phyloP scores from a whole-genome alignment of 2,113 vertebrate genomes.

The Pholis gunnellus region DNA sequence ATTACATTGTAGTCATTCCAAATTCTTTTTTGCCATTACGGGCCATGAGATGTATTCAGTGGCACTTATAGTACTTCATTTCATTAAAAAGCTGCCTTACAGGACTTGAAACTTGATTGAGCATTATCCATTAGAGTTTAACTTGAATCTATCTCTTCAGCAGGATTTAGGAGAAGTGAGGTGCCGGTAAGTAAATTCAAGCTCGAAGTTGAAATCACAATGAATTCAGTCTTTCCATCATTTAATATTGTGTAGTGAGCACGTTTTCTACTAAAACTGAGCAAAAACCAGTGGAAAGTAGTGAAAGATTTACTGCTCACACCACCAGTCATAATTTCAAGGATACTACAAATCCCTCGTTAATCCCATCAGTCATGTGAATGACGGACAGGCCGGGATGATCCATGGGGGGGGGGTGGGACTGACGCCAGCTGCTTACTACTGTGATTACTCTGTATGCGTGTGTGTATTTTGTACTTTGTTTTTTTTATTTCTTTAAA shows the following conservation, averaged over 20 bases:
- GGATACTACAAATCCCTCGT: constrained; percentile 59
- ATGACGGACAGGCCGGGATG: constrained; percentile 52
- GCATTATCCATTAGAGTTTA: neutral
- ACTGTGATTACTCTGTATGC: constrained; percentile 52
- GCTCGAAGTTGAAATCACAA: neutral
- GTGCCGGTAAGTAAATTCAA: neutral
- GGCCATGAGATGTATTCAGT: neutral
- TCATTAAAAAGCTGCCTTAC: neutral
- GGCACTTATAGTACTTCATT: neutral
- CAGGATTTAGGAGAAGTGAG: neutral
- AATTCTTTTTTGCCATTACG: neutral
- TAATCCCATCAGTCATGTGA: constrained; percentile 72
- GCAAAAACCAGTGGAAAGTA: constrained; percentile 3
- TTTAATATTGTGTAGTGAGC: neutral
- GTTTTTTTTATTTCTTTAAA: neutral
- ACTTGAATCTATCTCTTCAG: neutral
- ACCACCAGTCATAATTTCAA: constrained; percentile 49
- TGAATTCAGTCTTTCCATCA: neutral
- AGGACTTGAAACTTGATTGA: neutral
- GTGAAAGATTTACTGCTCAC: constrained; percentile 47
- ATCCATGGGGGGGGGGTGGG: constrained; percentile 40
- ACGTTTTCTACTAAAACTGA: neutral
- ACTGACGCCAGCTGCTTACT: constrained; percentile 56
- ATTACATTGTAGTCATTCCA: neutral
- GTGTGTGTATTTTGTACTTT: constrained; percentile 12